Evolutionary conservation across 2,797 vertebrate genomes (phyloP).

Genomic region (Rousettus madagascariensis): DNA sequence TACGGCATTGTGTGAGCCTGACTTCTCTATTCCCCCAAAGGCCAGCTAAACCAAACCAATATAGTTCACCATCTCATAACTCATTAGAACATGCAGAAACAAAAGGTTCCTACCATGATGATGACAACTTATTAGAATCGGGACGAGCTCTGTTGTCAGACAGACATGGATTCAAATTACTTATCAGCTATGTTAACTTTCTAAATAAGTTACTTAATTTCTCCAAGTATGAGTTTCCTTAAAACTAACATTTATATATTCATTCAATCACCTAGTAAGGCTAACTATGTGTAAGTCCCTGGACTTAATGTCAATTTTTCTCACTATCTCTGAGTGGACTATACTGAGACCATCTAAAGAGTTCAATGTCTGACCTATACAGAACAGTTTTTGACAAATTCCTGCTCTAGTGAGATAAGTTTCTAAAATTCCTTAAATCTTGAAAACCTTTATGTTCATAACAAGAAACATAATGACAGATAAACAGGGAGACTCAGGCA

Average conservation of each 20-base stretch:
- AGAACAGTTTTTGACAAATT: not conserved
- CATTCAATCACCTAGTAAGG: not conserved
- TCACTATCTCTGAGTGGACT: not conserved
- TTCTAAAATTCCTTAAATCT: conserved; percentile 49
- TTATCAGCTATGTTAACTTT: not conserved
- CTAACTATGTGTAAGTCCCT: not conserved
- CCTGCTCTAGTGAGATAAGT: not conserved
- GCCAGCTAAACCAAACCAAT: not conserved
- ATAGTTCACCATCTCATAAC: not conserved
- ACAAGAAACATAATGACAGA: conserved; percentile 24
- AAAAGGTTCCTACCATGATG: not conserved
- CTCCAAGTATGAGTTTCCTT: not conserved
- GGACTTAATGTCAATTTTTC: not conserved
- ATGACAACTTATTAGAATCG: not conserved
- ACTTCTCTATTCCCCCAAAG: not conserved
- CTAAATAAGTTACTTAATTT: not conserved
- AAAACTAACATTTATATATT: conserved; percentile 30
- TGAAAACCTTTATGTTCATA: not conserved
- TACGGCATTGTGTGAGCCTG: not conserved
- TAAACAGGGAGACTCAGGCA: not conserved
- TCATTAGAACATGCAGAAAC: not conserved
- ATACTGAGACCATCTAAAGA: not conserved
- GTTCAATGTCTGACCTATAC: not conserved
- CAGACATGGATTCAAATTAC: not conserved
- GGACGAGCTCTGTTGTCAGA: not conserved